Evolutionary conservation across 1,140 invertebrate species (phyloP), one percentile per base, ranked within the genome.

Genomic region (Bombus difficillimus): DNA sequence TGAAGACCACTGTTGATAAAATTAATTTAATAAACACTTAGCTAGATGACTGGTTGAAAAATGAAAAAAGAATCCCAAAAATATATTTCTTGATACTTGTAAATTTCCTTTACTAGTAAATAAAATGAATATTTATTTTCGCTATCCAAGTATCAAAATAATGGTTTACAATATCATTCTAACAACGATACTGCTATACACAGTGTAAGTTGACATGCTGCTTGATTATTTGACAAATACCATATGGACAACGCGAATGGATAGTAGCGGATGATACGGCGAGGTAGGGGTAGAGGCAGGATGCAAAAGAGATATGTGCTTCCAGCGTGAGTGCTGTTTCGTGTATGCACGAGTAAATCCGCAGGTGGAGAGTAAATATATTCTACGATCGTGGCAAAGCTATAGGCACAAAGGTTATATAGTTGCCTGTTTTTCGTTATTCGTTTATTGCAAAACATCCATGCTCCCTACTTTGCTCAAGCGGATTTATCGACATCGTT

Each of bases 311-410:
- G 91, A 92, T 90, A 90, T 69, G 88, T 75, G 71, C 47, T 86
- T 86, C 77, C 68, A 77, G 73, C 85, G 82, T 88, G 90, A 93
- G 92, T 93, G 92, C 89, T 92, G 90, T 93, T 92, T 83, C 92
- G 88, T 92, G 92, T 93, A 92, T 90, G 91, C 91, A 90, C 89
- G 92, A 90, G 88, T 91, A 93, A 93, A 93, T 93, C 92, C 89
- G 90, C 91, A 88, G 92, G 89, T 92, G 88, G 90, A 91, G 88
- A 78, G 89, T 87, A 86, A 92, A 89, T 78, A 87, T 83, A 91
- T 85, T 86, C 89, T 32, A 72, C 64, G 86, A 91, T 88, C 84
- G 69, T 57, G 72, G 47, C 43, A 69, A 79, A 69, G 62, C 64
- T 81, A 73, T 34, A 59, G 79, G 78, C 77, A 37, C 75, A 86